A percentile compares a stretch with the other conserved stretches of the same genome.
phyloP scores from a whole-genome alignment of 2,888 invertebrate species.

The Bibio marci region DNA sequence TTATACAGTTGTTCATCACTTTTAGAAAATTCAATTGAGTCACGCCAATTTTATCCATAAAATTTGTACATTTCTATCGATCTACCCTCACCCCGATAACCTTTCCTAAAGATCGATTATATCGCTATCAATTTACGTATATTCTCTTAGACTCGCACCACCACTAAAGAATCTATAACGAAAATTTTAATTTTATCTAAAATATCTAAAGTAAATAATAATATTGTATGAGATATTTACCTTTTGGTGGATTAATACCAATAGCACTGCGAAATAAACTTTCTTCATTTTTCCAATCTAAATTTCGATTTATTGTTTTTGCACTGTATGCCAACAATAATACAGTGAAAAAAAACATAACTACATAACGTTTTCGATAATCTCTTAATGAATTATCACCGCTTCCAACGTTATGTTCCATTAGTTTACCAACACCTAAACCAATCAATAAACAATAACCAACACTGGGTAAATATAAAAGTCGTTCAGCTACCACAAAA shows the following conservation, averaged over 20 bases:
- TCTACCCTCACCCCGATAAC: too few relatives aligned
- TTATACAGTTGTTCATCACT: too few relatives aligned
- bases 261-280: conserved; percentile 82
- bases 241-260: conserved; percentile 92
- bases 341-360: conserved; percentile 29
- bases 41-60: too few relatives aligned
- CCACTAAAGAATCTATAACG: too few relatives aligned
- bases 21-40: too few relatives aligned
- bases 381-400: too few relatives aligned
- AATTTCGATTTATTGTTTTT: conserved; percentile 65
- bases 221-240: conserved; percentile 34
- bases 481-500: conserved; percentile 92
- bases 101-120: too few relatives aligned
- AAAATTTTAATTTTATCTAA: too few relatives aligned
- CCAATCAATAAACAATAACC: conserved; percentile 84
- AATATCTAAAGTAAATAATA: too few relatives aligned
- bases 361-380: conserved; percentile 14
- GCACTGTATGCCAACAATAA: conserved; percentile 52
- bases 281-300: conserved; percentile 88
- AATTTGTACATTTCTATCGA: too few relatives aligned
- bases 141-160: too few relatives aligned
- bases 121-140: too few relatives aligned
- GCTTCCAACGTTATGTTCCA: conserved; percentile 12
- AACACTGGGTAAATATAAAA: conserved; percentile 90
- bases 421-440: conserved; percentile 40